Base-by-base conservation (phyloP, 2,797 vertebrate genomes). In the Melanogrammus aeglefinus region DNA sequence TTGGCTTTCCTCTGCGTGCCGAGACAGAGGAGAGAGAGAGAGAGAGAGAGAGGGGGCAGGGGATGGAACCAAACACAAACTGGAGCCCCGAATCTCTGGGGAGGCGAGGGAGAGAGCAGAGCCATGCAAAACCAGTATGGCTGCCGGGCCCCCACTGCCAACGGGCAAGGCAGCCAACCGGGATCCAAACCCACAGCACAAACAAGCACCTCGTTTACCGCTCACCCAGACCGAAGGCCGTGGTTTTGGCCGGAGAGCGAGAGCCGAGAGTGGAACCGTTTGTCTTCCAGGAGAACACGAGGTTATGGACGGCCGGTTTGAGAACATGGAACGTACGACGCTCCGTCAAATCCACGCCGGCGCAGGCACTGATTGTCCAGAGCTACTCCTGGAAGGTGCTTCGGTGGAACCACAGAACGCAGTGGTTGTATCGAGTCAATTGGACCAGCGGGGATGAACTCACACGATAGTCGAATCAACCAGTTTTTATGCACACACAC, bases 111-210 rank as follows among this genome's bases (percentile, higher is more conserved):
- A 75, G 81, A 85, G 41, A 79, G 87, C 44, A 76, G n/a, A 92
- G 90, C 91, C 93, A 93, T 94, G 93, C 93, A 92, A 41, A 83
- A 77, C 83, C 82, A 83, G 38, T 83, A 47, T 47, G 44, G 3
- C 44, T 16, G 44, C 12, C 14, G 24, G 29, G 83, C 83, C 86
- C 77, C 80, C 81, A 63, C 3, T 14, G n/a, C 66, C 8, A 74
- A 76, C 51, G 47, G 16, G 27, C 39, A 75, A 47, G 44, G 6
- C n/a, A 71, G 47, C 21, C 41, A 18, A 18, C 7, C 29, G 14
- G 74, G 9, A 12, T 2, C 13, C 13, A 21, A 76, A 77, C 73
- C 57, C 81, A 80, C 81, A 70, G 39, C 82, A 74, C 31, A 83
- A 8, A 75, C 13, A 38, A 18, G 4, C 51, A 35, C 57, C 29